Base-by-base conservation (phyloP, 2,797 vertebrate genomes). In the Enteromius viviparus region DNA sequence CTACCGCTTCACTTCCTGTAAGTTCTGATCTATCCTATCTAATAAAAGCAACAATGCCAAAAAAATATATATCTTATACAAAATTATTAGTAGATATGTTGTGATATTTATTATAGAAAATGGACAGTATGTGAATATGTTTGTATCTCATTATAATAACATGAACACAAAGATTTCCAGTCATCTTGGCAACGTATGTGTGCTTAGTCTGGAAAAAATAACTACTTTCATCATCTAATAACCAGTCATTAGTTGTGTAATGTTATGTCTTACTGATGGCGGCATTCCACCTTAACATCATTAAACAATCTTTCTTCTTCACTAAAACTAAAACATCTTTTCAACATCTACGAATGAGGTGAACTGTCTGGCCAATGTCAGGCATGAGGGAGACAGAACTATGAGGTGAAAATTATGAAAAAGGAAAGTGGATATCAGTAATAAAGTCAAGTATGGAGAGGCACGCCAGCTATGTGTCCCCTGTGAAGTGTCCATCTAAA, bases 401-500 rank as follows among this genome's bases (percentile, higher is more conserved):
- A 91, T 89, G 89, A 87, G 80, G 65, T 78, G 51, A 82, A 89
- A 91, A 88, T 91, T 92, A 92, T 91, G 90, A 91, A 87, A 85
- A 76, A 83, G 87, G 88, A 89, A 86, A 86, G 83, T 91, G 91
- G 91, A 94, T 91, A 93, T 93, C 91, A 89, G 90, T 89, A 91
- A 92, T 92, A 90, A 92, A 89, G 82, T 76, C 60, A 87, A 88
- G 85, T 81, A 68, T 87, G 77, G 87, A 81, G 58, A 91, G 89
- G 91, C 90, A 93, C 83, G 90, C 76, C 82, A 93, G 71, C 89
- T 90, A 92, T 93, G 93, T 89, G 82, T 89, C 87, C 77, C 84
- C 78, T 82, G 85, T 90, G 84, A 71, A 86, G 65, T 76, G 49
- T 80, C 78, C 64, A 32, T 49, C 1, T 9, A 65, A 40, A 87